Evolutionary conservation across 2,797 vertebrate species (phyloP), one percentile per base, ranked within the genome.

Genomic region (Trematomus bernacchii): DNA sequence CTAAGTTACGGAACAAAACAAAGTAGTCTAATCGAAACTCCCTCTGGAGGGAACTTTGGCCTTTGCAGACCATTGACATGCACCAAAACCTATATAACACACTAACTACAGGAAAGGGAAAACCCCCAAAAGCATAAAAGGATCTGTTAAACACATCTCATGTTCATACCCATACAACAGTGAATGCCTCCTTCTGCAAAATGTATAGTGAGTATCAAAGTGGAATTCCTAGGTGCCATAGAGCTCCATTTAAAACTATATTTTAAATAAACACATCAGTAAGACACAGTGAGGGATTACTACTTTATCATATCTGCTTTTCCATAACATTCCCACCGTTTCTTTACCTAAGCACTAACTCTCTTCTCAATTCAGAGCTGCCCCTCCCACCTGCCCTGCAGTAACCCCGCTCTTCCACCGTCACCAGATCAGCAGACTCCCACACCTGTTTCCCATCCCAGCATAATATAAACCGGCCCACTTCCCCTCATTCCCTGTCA

Each of bases 351-450:
- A 11, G 33, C 33, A 42, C 55, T 40, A 58, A 58, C 11, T 58
- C 33, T 40, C 10, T 16, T 58, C 33, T 58, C 40, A 19, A 18
- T 58, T 7, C 55, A 40, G 33, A 40, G 33, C 6, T 58, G 33
- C 50, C 19, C 19, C 50, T 51, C n/a, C n/a, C 50, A 51, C 50
- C 10, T 51, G 50, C n/a, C 50, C 50, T 19, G 11, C 55, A 58
- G n/a, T 58, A 58, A 58, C n/a, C 55, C 3, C 12, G 6, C 18
- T 58, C 33, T 42, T 19, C 33, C 55, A 52, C 51, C 12, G 42
- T 59, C 57, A 43, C 30, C 12, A 55, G 27, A 55, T 55, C 54
- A 18, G 27, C 54, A 21, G 54, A 55, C 54, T 21, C n/a, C 37
- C 37, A 42, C 57, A 59, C 37, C 37, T 59, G 37, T 43, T 21